These are phyloP conservation scores for Poecile atricapillus DNA, from an alignment of 2,113 vertebrate genomes.

Conservation along the genomic window DNA sequence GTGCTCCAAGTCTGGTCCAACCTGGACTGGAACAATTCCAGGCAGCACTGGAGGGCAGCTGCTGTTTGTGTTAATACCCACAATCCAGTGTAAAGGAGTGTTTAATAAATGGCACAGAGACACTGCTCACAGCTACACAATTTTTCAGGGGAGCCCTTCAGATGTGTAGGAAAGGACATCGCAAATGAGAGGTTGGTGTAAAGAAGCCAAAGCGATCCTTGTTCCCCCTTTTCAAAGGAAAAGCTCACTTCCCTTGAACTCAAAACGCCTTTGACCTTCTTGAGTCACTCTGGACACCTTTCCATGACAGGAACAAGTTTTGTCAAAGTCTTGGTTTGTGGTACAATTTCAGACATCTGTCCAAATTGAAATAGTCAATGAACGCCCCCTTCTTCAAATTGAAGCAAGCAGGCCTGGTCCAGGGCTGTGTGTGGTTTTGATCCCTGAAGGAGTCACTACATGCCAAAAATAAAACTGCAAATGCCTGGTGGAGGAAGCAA, in stretches of 20 bases:
- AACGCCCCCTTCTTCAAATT: neutral
- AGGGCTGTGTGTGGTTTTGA: neutral
- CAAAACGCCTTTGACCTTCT: neutral
- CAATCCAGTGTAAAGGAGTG: rapidly evolving
- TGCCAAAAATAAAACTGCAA: neutral
- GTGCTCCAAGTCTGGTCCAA: neutral
- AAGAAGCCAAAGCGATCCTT: neutral
- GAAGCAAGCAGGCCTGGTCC: neutral
- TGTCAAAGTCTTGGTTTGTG: neutral
- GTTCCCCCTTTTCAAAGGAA: neutral
- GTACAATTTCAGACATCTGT: neutral
- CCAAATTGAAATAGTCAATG: neutral
- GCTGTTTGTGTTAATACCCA: rapidly evolving
- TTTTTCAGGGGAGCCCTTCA: neutral
- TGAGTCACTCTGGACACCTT: neutral
- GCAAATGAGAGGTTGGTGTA: neutral
- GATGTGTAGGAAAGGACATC: rapidly evolving
- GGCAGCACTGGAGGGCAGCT: neutral
- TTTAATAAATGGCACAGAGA: neutral
- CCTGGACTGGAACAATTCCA: neutral
- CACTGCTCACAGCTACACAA: neutral
- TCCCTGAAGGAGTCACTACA: neutral
- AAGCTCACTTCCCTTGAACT: neutral
- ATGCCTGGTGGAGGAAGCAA: neutral
- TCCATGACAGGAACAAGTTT: neutral